These are phyloP conservation scores for Galerucella calmariensis DNA, from an alignment of 2,888 invertebrate genomes.

Conservation along the genomic window DNA sequence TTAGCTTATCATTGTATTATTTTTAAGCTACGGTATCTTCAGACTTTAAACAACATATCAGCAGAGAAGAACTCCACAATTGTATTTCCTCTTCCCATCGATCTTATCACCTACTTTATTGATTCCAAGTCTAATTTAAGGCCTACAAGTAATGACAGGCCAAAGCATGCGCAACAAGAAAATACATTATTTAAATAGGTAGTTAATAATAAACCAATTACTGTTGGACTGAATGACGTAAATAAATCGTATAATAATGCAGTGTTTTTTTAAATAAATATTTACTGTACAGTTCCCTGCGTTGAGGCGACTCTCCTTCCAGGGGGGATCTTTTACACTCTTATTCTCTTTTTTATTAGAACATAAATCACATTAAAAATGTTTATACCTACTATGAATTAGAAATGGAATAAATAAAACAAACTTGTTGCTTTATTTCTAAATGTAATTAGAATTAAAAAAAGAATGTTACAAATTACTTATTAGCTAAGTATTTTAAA, in stretches of 20 bases:
- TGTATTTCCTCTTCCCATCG: conserved; percentile 92
- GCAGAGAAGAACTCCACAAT: conserved; percentile 96
- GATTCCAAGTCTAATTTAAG: background rate
- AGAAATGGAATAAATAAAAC: background rate
- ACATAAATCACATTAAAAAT: too few species aligned
- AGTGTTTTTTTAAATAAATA: background rate
- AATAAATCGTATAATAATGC: background rate
- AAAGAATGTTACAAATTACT: background rate
- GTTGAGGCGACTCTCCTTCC: too few species aligned
- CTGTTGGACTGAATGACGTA: background rate
- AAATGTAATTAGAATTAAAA: background rate
- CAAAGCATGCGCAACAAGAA: background rate
- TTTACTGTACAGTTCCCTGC: background rate
- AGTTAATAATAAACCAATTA: background rate
- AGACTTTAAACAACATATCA: conserved; percentile 91
- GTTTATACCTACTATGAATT: background rate
- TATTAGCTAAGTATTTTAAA: background rate
- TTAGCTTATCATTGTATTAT: conserved; percentile 33
- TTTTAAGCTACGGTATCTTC: conserved; percentile 83
- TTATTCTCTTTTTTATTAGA: too few species aligned
- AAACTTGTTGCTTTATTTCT: background rate
- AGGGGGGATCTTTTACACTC: too few species aligned
- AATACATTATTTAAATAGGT: background rate
- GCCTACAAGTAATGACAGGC: background rate
- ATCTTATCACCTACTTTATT: conserved; percentile 67